phyloP scores from a whole-genome alignment of 2,888 invertebrate genomes.

The Parapristionchus giblindavisi region DNA sequence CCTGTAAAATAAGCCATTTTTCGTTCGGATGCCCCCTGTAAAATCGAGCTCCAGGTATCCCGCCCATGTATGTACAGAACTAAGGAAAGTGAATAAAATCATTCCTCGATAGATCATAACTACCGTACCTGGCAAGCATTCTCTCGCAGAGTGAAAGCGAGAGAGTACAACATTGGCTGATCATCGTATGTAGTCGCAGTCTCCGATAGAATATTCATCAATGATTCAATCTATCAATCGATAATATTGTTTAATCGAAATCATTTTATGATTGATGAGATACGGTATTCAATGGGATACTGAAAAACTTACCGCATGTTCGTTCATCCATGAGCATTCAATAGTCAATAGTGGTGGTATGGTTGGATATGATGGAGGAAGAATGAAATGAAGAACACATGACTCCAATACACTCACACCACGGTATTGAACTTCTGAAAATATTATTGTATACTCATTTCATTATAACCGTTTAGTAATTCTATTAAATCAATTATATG shows the following conservation, averaged over 20 bases:
- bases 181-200: not conserved
- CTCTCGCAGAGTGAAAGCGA: conserved; percentile 11
- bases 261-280: not conserved
- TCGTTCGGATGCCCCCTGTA: too few relatives aligned
- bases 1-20: too few relatives aligned
- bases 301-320: not conserved
- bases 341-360: not conserved
- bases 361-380: conserved; percentile 4
- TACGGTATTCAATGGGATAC: not conserved
- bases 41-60: too few relatives aligned
- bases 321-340: conserved; percentile 31
- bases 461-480: too few relatives aligned
- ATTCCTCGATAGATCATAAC: too few relatives aligned
- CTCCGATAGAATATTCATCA: not conserved
- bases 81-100: too few relatives aligned
- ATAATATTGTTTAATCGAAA: not conserved
- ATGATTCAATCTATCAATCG: not conserved
- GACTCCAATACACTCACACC: not conserved
- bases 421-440: conserved; percentile 19
- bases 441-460: too few relatives aligned
- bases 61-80: too few relatives aligned
- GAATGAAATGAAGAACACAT: conserved; percentile 4
- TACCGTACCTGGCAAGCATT: conserved; percentile 19
- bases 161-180: conserved; percentile 19
- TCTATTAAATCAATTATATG: too few relatives aligned